Evolutionary conservation across 2,888 invertebrate species (phyloP), one percentile per base, ranked within the genome.

Genomic region (Eilema griseolum): DNA sequence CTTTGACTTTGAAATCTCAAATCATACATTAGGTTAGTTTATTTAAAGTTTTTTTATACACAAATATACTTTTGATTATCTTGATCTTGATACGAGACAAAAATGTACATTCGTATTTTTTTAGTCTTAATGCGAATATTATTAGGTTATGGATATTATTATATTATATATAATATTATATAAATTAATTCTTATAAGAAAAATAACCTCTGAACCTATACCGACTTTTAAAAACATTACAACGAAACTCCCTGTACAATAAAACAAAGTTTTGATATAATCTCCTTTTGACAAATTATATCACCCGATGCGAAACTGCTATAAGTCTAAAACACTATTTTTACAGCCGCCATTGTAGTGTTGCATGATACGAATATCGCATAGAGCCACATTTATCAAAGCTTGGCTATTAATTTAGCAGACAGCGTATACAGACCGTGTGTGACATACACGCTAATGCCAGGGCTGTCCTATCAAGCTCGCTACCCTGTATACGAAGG

Each of bases 341-440:
- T 80, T 73, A 71, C 73, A 73, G 61, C 31, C 64, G 62, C 24
- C 66, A 71, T 57, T n/a, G 61, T 56, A 66, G 63, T 65, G 69
- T 78, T 79, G 84, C 85, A 83, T 81, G 87, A 79, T 76, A 78
- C 69, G 70, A 72, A 63, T 46, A 70, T 63, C 24, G 77, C 67
- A 75, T 74, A 57, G 63, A 56, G 67, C n/a, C 64, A 79, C 83
- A 85, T 87, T 85, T 81, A 85, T 87, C 85, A 86, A 77, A 75
- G 76, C 33, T 14, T 14, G 72, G 80, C 85, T 79, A 85, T 86
- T 86, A 84, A 86, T 87, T 82, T 83, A 82, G 78, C 79, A 77
- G 81, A 78, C 80, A 80, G 70, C 52, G 73, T 73, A 78, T 74
- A 72, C 69, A 69, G 70, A 67, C 46, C 73, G 75, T 71, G 78